These are phyloP conservation scores for Pipistrellus pygmaeus DNA, from an alignment of 2,797 vertebrate genomes.

Conservation along the genomic window DNA sequence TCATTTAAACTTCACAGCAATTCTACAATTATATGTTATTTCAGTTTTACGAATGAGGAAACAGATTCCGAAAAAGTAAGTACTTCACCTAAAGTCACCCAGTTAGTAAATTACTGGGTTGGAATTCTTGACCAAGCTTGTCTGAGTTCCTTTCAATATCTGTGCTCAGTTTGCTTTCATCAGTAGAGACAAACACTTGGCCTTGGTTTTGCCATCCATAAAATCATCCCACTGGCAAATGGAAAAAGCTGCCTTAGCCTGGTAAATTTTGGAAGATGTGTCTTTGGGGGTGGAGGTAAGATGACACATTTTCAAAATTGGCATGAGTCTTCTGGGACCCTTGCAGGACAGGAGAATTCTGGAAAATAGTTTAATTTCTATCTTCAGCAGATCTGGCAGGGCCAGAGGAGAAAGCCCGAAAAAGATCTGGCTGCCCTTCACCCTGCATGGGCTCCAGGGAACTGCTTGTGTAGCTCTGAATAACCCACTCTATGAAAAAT, in stretches of 20 bases:
- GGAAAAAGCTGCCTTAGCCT: not conserved
- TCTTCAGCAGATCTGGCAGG: conserved; percentile 50
- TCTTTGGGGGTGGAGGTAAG: not conserved
- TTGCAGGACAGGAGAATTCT: conserved; percentile 33
- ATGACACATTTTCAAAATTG: conserved; percentile 17
- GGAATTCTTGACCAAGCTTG: not conserved
- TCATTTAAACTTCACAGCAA: not conserved
- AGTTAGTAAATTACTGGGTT: not conserved
- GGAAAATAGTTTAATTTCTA: conserved; percentile 51
- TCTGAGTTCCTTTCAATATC: not conserved
- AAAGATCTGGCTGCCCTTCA: conserved; percentile 71
- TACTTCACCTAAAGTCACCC: not conserved
- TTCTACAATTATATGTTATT: not conserved
- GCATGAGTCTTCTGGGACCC: not conserved
- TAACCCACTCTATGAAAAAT: conserved; percentile 51
- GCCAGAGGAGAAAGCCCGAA: conserved; percentile 53
- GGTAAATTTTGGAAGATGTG: not conserved
- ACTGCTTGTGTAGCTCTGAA: conserved; percentile 63
- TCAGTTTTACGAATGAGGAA: conserved; percentile 4
- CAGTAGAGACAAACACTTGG: not conserved
- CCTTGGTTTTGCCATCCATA: not conserved
- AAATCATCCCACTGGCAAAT: not conserved
- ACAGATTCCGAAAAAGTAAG: not conserved
- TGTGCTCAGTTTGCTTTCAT: not conserved
- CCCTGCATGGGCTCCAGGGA: conserved; percentile 52